phyloP scores from a whole-genome alignment of 2,888 invertebrate species.

The Candidula unifasciata region DNA sequence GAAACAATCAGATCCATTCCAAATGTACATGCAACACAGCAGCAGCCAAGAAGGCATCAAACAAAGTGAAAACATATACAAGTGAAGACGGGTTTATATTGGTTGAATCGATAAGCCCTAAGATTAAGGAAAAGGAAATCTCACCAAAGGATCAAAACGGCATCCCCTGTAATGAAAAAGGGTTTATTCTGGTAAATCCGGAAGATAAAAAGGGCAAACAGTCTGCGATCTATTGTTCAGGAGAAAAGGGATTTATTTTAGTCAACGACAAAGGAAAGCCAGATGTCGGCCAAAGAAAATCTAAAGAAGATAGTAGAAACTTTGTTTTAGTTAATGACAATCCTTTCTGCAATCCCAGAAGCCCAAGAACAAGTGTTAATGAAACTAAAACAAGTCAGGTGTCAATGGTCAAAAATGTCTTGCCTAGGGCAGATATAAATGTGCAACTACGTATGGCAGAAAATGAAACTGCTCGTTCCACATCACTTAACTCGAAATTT shows the following conservation, averaged over 20 bases:
- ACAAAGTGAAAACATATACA: neutral
- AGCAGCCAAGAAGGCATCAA: neutral
- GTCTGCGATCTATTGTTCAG: neutral
- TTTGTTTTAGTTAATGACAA: slow-evolving; percentile 6
- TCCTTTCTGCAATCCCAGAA: neutral
- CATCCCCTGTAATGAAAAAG: neutral
- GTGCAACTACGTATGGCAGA: neutral
- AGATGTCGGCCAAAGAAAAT: neutral
- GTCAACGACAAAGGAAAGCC: neutral
- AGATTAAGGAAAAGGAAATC: neutral
- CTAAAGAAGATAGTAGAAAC: neutral
- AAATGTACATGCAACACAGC: neutral
- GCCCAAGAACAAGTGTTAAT: neutral
- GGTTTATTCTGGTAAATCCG: neutral
- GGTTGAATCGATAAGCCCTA: neutral
- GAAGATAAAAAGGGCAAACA: neutral
- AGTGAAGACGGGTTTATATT: neutral
- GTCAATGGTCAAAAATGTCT: neutral
- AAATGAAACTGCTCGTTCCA: neutral
- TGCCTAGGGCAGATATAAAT: too few species aligned
- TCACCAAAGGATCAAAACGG: neutral
- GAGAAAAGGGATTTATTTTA: neutral
- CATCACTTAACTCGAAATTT: neutral
- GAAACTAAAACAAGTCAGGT: neutral
- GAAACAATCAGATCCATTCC: too few species aligned